A percentile compares a stretch with the other conserved stretches of the same genome.
Evolutionary conservation across 2,797 vertebrate species (phyloP).

Genomic region (Tauraco hartlaubi): DNA sequence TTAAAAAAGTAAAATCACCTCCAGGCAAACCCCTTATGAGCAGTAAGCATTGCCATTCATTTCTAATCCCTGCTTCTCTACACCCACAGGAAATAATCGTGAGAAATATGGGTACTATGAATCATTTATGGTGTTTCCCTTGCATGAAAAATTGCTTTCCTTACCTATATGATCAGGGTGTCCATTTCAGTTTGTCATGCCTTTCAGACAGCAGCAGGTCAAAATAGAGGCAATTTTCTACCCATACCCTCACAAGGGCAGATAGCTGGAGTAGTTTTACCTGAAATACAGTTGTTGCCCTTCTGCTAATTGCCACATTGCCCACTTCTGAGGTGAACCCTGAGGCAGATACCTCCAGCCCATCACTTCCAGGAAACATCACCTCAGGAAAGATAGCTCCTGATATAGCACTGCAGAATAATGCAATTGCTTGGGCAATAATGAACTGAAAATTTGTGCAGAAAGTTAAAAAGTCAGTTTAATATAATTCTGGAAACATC

Average conservation of each 20-base stretch:
- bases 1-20: constrained; percentile 53
- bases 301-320: constrained; percentile 1
- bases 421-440: constrained; percentile 13
- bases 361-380: not conserved
- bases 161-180: constrained; percentile 38
- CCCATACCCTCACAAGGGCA: not conserved
- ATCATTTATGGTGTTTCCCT: constrained; percentile 67
- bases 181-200: constrained; percentile 63
- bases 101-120: constrained; percentile 54
- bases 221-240: not conserved
- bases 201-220: constrained; percentile 23
- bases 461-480: constrained; percentile 40
- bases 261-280: not conserved
- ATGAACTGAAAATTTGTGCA: constrained; percentile 18
- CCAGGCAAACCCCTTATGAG: constrained; percentile 54
- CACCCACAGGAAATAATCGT: constrained; percentile 73
- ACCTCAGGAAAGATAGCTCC: not conserved
- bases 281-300: not conserved
- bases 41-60: constrained; percentile 64
- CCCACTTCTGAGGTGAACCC: not conserved
- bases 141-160: constrained; percentile 63
- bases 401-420: not conserved
- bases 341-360: not conserved
- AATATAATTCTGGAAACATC: constrained; percentile 24
- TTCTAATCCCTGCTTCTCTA: constrained; percentile 66